Base-by-base conservation (phyloP, 1,140 invertebrate species). In the Charaxes varanes region DNA sequence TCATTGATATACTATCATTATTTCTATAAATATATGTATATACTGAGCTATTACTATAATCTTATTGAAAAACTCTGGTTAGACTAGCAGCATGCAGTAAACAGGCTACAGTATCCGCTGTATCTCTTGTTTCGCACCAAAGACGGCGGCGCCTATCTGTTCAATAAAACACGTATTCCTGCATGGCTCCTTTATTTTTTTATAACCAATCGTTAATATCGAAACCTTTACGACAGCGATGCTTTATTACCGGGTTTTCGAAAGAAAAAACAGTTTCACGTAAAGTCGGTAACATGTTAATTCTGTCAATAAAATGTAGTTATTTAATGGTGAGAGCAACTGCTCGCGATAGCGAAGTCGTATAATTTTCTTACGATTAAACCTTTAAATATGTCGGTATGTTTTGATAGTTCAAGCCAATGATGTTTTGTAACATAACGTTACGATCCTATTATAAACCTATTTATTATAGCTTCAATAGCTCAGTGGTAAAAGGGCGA, bases 151-250 rank as follows among this genome's bases (percentile, higher is more conserved):
- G 70, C 62, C 61, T 71, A 61, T 63, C 50, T 41, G 23, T 44
- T 57, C 54, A 60, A 71, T 74, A 71, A 74, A 74, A 68, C 59
- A 62, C 48, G 45, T 54, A 58, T 56, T 55, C 44, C 52, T 41
- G 41, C 43, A 43, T 34, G 41, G 65, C 68, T 76, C 49, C 65
- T 71, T 68, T 71, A 68, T 69, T 70, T 73, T 67, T 73, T 71
- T 76, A 76, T 58, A 62, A 53, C 62, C 65, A 63, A 67, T 71
- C 67, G 68, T 76, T 72, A 74, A 67, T 76, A 71, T 76, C 61
- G 67, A 70, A 61, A 49, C 36, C 41, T 72, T 76, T 76, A 76
- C 58, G 62, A 56, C 60, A 40, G 38, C 44, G 36, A 71, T 69
- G 62, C 56, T 74, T 71, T 71, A 71, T 67, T 62, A 57, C 65